These are phyloP conservation scores for Myotis vivesi DNA, from an alignment of 2,797 vertebrate species.

Conservation along the genomic window DNA sequence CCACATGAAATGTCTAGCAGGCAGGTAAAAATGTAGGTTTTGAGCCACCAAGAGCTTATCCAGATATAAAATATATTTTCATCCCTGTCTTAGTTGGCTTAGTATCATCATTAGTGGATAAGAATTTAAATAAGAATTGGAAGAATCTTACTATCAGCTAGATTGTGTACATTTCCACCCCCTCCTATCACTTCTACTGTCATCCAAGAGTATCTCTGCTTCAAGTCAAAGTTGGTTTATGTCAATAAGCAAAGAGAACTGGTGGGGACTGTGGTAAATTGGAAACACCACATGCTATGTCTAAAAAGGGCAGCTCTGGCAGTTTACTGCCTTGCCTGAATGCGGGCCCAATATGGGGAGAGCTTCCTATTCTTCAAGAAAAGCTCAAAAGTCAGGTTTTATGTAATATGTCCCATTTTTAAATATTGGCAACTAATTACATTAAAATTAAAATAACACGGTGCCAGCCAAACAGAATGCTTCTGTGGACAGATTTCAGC, in stretches of 20 bases:
- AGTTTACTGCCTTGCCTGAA: neutral
- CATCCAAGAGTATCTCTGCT: neutral
- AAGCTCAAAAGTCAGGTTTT: conserved; percentile 13
- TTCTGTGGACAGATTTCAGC: conserved; percentile 24
- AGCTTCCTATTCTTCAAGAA: neutral
- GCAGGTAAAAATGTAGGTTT: conserved; percentile 8
- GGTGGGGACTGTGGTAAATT: neutral
- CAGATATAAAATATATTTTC: conserved; percentile 35
- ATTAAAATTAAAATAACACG: conserved; percentile 48
- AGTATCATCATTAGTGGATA: neutral
- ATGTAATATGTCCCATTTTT: conserved; percentile 33
- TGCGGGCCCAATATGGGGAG: neutral
- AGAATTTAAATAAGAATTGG: neutral
- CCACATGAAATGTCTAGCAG: conserved; percentile 16
- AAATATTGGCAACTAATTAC: conserved; percentile 7
- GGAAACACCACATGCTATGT: neutral
- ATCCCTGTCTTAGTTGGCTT: neutral
- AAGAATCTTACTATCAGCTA: neutral
- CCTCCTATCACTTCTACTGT: neutral
- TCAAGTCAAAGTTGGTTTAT: neutral
- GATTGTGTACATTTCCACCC: neutral
- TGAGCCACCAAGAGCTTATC: neutral
- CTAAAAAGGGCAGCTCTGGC: neutral
- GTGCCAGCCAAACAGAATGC: conserved; percentile 21
- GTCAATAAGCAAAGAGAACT: neutral